Evolutionary conservation across 2,888 invertebrate species (phyloP).

Genomic region (Stratiomys singularior): DNA sequence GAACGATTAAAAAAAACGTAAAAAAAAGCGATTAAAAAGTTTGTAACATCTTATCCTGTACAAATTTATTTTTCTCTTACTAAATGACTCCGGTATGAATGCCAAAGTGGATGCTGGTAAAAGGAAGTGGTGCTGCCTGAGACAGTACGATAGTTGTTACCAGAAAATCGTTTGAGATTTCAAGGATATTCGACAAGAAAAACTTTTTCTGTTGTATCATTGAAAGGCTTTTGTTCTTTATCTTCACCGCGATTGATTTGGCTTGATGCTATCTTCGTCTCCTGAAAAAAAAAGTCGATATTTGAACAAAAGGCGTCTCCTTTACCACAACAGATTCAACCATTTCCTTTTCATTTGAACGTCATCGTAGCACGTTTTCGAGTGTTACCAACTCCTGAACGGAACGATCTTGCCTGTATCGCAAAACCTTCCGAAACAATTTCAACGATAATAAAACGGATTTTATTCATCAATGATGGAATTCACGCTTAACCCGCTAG

Average conservation of each 20-base stretch:
- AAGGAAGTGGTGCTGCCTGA: too few relatives aligned
- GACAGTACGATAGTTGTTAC: too few relatives aligned
- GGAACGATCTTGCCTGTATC: too few relatives aligned
- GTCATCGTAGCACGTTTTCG: background rate
- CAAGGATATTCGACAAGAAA: background rate
- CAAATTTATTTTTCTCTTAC: background rate
- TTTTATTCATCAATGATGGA: too few relatives aligned
- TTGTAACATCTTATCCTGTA: background rate
- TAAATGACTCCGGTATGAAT: background rate
- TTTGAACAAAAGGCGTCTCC: constrained; percentile 9
- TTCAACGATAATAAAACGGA: too few relatives aligned
- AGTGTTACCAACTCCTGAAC: background rate
- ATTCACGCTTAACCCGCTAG: too few relatives aligned
- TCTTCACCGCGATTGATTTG: background rate
- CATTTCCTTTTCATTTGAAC: background rate
- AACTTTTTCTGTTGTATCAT: background rate
- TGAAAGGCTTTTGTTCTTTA: background rate
- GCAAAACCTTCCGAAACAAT: too few relatives aligned
- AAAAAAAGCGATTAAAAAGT: constrained; percentile 9
- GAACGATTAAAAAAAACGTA: too few relatives aligned
- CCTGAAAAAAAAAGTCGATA: constrained; percentile 1
- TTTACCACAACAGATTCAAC: background rate
- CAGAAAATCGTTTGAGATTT: too few relatives aligned
- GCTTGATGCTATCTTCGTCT: background rate
- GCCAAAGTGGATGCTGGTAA: too few relatives aligned